Conservation (phyloP, 30 jellyfish, hydroid and myxozoan genomes). For the Clytia hemisphaerica region DNA sequence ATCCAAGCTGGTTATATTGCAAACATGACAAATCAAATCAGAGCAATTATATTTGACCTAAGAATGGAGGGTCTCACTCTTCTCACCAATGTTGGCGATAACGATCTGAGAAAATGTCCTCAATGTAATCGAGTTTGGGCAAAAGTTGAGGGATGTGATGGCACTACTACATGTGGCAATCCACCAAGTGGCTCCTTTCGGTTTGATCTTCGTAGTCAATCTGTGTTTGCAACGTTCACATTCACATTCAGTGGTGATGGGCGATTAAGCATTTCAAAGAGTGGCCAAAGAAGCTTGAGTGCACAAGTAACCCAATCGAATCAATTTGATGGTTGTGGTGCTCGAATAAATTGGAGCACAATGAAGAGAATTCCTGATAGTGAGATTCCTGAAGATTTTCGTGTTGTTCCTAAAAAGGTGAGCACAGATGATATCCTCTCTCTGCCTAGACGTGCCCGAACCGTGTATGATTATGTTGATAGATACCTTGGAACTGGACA, state of each 20-base stretch:
- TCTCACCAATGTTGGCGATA: not conserved
- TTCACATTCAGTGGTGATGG: not conserved
- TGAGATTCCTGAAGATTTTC: too few species aligned
- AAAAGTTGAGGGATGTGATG: conserved; percentile 1
- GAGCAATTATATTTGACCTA: not conserved
- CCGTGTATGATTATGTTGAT: too few species aligned
- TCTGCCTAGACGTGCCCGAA: too few species aligned
- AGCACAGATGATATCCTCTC: too few species aligned
- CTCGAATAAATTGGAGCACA: too few species aligned
- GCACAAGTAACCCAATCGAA: too few species aligned
- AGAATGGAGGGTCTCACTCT: not conserved
- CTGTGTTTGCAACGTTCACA: not conserved
- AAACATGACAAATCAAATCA: not conserved
- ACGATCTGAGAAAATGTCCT: not conserved
- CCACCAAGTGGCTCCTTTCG: not conserved
- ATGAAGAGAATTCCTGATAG: too few species aligned
- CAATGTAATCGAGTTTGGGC: not conserved
- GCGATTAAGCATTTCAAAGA: not conserved
- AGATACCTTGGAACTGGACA: too few species aligned
- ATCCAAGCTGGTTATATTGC: not conserved
- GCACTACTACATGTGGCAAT: not conserved
- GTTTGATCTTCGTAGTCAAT: not conserved
- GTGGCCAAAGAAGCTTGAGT: not conserved
- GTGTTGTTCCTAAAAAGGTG: too few species aligned
- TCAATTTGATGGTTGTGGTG: too few species aligned